A percentile compares a stretch with the other conserved stretches of the same genome.
phyloP scores from a whole-genome alignment of 1,140 invertebrate genomes.

The Drosophila biarmipes region DNA sequence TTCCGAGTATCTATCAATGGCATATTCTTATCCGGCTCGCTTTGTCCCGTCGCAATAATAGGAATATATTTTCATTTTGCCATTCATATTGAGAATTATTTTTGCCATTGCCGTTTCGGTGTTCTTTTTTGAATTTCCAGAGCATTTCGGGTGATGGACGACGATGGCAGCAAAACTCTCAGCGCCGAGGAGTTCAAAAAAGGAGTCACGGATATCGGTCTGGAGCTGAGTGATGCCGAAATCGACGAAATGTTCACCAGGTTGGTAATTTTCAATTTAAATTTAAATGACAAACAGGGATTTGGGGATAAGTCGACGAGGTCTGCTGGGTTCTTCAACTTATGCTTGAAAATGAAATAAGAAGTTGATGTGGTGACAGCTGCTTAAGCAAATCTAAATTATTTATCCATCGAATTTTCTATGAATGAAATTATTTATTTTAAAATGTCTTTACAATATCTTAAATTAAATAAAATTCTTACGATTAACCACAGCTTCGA shows the following conservation, averaged over 20 bases:
- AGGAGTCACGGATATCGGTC: constrained; percentile 91
- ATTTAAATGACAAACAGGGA: not conserved
- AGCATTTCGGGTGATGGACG: constrained; percentile 95
- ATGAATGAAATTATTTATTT: too few species aligned
- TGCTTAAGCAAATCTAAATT: too few species aligned
- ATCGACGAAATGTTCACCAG: constrained; percentile 86
- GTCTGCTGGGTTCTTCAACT: not conserved
- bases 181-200: constrained; percentile 92
- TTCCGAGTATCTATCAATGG: constrained; percentile 30
- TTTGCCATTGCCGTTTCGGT: constrained; percentile 9
- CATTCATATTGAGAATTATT: constrained; percentile 31
- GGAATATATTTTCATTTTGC: constrained; percentile 57
- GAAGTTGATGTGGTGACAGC: not conserved
- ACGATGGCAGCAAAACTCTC: constrained; percentile 93
- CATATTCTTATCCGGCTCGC: constrained; percentile 51
- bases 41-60: constrained; percentile 57
- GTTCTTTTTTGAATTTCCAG: constrained; percentile 85
- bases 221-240: constrained; percentile 89
- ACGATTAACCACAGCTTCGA: constrained; percentile 87
- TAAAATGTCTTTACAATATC: not conserved
- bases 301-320: not conserved
- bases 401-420: too few species aligned
- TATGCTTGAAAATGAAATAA: not conserved
- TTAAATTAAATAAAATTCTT: not conserved
- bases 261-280: constrained; percentile 29